Percentiles rank a stretch among this genome's conserved stretches.
These are phyloP conservation scores for Solenodon paradoxus DNA, from an alignment of 2,113 vertebrate genomes.

Conservation along the genomic window DNA sequence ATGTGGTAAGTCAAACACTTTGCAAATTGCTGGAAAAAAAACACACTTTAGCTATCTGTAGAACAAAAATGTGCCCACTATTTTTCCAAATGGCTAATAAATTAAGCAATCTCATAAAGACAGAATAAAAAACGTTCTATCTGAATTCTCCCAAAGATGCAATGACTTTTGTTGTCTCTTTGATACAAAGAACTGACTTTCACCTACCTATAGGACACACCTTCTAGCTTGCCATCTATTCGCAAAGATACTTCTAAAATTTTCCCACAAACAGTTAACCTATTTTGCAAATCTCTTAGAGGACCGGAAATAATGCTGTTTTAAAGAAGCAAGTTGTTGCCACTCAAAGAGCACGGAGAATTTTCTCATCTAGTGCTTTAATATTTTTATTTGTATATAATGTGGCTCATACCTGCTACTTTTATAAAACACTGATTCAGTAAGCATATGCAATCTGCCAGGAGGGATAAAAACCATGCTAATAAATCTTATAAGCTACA, in stretches of 20 bases:
- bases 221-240: not conserved
- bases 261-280: not conserved
- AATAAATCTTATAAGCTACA: conserved; percentile 36
- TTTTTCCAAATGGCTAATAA: not conserved
- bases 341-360: not conserved
- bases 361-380: not conserved
- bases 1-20: not conserved
- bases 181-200: not conserved
- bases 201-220: not conserved
- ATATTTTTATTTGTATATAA: conserved; percentile 28
- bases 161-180: not conserved
- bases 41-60: not conserved
- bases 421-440: conserved; percentile 40
- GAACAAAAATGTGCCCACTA: not conserved
- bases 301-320: not conserved
- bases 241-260: not conserved
- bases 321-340: not conserved
- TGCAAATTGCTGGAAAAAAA: no score
- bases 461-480: not conserved
- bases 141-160: not conserved
- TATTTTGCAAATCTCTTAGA: not conserved
- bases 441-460: conserved; percentile 4
- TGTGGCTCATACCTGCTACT: not conserved
- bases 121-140: not conserved
- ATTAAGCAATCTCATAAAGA: not conserved